Conservation (phyloP, 2,113 vertebrate species). For the Corydoras sp. region DNA sequence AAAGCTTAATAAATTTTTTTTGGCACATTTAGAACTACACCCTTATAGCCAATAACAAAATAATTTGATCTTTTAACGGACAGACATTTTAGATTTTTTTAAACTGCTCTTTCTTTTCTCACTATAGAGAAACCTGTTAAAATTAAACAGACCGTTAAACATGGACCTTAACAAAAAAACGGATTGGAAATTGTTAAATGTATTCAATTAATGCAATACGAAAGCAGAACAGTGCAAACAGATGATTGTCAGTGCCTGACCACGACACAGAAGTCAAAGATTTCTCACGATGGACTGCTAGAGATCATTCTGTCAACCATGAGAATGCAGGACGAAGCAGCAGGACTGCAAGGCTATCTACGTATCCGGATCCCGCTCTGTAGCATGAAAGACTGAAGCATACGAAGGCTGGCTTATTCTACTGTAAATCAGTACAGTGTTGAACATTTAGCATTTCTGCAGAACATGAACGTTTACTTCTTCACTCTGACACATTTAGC, state of each 20-base stretch:
- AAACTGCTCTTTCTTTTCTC: too few species aligned
- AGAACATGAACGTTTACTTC: conserved; percentile 21
- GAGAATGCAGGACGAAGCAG: conserved; percentile 43
- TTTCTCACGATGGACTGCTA: conserved; percentile 28
- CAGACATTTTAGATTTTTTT: too few species aligned
- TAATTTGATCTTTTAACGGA: too few species aligned
- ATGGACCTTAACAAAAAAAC: too few species aligned
- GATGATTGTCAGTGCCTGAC: conserved; percentile 2
- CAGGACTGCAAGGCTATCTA: conserved; percentile 52
- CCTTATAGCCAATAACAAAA: too few species aligned
- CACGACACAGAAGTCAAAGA: conserved; percentile 3
- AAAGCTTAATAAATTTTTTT: too few species aligned
- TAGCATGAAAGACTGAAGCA: conserved; percentile 19
- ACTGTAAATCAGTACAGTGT: conserved; percentile 4
- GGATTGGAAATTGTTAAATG: conserved; percentile 21
- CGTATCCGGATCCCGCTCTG: conserved; percentile 16
- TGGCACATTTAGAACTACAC: too few species aligned
- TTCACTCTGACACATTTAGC: conserved; percentile 21
- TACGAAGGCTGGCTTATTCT: neutral
- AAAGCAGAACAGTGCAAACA: conserved; percentile 4
- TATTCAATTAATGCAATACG: conserved; percentile 19
- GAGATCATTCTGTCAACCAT: conserved; percentile 12
- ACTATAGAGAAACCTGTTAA: too few species aligned
- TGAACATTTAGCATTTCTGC: conserved; percentile 16
- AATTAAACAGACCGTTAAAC: too few species aligned